phyloP scores from a whole-genome alignment of 2,888 invertebrate genomes.

The Macaria liturata region DNA sequence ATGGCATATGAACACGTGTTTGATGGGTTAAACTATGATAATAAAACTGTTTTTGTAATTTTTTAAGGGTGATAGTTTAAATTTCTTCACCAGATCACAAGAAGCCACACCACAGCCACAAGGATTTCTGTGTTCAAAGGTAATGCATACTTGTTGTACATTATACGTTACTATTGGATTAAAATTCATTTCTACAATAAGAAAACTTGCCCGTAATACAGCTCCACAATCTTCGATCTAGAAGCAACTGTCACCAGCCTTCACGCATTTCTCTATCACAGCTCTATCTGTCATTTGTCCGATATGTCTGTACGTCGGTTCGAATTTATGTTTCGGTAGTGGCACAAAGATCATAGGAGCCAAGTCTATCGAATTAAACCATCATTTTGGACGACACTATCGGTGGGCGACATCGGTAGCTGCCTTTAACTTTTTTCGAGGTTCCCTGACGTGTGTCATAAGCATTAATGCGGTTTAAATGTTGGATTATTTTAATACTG shows the following conservation, averaged over 20 bases:
- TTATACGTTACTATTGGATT: too few species aligned
- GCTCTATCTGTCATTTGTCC: constrained; percentile 49
- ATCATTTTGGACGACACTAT: constrained; percentile 65
- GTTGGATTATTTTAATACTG: constrained; percentile 28
- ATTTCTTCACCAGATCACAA: too few species aligned
- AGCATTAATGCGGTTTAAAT: constrained; percentile 36
- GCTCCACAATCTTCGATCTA: constrained; percentile 3
- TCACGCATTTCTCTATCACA: constrained; percentile 21
- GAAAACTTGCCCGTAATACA: too few species aligned
- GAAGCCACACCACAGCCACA: too few species aligned
- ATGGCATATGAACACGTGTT: too few species aligned
- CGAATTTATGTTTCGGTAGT: constrained; percentile 55
- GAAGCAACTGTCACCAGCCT: constrained; percentile 30
- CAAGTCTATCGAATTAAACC: constrained; percentile 69
- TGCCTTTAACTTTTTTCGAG: constrained; percentile 52
- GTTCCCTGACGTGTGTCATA: constrained; percentile 45
- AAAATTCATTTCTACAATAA: too few species aligned
- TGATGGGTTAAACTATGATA: too few species aligned
- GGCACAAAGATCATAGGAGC: constrained; percentile 51
- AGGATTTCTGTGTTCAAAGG: too few species aligned
- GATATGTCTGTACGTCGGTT: constrained; percentile 52
- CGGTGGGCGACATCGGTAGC: constrained; percentile 66
- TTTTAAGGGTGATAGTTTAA: too few species aligned
- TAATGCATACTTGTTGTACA: too few species aligned
- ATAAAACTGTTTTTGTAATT: too few species aligned